Conservation (phyloP, 23 tunicate genomes). For the Styela clava region DNA sequence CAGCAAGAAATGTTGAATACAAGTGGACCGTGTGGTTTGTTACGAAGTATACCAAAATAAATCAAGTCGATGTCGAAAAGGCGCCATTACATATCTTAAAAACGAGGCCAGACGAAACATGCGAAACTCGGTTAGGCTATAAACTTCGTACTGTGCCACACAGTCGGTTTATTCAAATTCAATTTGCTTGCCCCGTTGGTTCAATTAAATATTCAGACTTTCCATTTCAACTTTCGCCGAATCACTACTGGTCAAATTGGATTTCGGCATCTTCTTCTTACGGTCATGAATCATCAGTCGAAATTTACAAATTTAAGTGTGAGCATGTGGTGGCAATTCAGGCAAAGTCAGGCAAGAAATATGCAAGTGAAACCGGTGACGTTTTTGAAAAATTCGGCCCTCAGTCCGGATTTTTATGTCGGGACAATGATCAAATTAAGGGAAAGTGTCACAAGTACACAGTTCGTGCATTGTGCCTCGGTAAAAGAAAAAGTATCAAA, state of each 20-base stretch:
- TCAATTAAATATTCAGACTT: slow-evolving; percentile 45
- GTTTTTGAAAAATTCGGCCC: slow-evolving; percentile 61
- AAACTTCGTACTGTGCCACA: slow-evolving; percentile 29
- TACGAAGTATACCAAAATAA: slow-evolving; percentile 26
- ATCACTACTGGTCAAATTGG: slow-evolving; percentile 23
- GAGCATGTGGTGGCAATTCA: slow-evolving; percentile 3
- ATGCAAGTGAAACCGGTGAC: slow-evolving; percentile 73
- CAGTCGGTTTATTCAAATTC: slow-evolving; percentile 38
- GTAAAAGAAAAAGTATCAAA: not conserved
- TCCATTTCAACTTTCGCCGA: slow-evolving; percentile 52
- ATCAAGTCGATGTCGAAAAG: slow-evolving; percentile 12
- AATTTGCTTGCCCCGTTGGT: slow-evolving; percentile 73
- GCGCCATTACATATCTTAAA: slow-evolving; percentile 21
- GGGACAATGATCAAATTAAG: slow-evolving; percentile 41
- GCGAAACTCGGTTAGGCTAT: slow-evolving; percentile 40
- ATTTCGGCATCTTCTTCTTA: not conserved
- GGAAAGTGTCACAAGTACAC: slow-evolving; percentile 54
- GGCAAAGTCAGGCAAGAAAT: not conserved
- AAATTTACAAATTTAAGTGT: not conserved
- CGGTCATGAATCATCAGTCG: not conserved
- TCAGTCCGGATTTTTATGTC: slow-evolving; percentile 54
- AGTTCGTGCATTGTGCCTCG: slow-evolving; percentile 68
- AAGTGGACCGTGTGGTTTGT: slow-evolving; percentile 83
- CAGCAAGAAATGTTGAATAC: not conserved
- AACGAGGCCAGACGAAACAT: slow-evolving; percentile 43